Conservation (phyloP, 2,888 invertebrate species). For the Entomobrya proxima region DNA sequence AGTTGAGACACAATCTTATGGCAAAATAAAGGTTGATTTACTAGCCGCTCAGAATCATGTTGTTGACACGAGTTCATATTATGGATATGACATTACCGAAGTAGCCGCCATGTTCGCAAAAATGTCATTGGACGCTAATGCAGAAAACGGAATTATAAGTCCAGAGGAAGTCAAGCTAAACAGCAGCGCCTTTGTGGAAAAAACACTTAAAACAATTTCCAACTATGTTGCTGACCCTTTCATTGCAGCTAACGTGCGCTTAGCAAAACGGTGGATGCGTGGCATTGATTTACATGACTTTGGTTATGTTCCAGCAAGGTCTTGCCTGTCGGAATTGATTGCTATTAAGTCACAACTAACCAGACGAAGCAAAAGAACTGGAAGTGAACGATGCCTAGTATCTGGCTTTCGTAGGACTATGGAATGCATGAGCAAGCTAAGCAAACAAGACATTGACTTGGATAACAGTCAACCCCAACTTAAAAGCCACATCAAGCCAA, state of each 20-base stretch:
- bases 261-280: background rate
- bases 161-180: background rate
- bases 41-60: background rate
- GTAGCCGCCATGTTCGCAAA: background rate
- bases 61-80: background rate
- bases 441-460: background rate
- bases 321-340: background rate
- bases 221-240: background rate
- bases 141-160: background rate
- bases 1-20: background rate
- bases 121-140: background rate
- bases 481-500: background rate
- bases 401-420: slow-evolving; percentile 14
- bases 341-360: background rate
- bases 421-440: background rate
- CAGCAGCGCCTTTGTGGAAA: slow-evolving; percentile 14
- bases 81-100: background rate
- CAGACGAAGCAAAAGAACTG: background rate
- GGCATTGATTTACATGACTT: background rate
- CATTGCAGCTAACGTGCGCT: background rate
- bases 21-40: background rate
- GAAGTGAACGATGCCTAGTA: background rate
- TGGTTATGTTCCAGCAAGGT: background rate
- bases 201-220: background rate
- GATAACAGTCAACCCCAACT: background rate